Evolutionary conservation across 1,140 invertebrate species (phyloP).

Genomic region (Euglossa dilemma): DNA sequence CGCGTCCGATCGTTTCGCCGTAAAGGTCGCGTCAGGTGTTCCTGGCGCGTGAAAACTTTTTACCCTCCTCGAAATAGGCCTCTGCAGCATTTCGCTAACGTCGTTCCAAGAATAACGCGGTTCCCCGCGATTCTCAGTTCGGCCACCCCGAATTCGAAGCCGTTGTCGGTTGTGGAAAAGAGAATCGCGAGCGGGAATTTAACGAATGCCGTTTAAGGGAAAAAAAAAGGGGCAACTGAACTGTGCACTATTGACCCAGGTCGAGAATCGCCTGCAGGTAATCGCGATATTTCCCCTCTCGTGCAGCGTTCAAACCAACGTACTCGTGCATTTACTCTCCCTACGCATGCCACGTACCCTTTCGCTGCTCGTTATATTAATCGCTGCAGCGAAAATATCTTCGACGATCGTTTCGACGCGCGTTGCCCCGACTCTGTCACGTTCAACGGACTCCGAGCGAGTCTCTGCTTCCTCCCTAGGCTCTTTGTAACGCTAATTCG

Average conservation of each 20-base stretch:
- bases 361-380: conserved; percentile 1
- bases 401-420: background rate
- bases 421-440: background rate
- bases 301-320: conserved; percentile 12
- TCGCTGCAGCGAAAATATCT: background rate
- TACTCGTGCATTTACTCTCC: conserved; percentile 19
- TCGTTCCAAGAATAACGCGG: background rate
- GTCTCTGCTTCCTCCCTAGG: no score
- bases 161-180: background rate
- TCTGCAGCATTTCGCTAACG: no score
- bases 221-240: conserved; percentile 46
- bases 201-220: conserved; percentile 26
- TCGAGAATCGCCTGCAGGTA: conserved; percentile 69
- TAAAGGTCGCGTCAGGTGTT: background rate
- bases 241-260: conserved; percentile 64
- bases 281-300: conserved; percentile 56
- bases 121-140: background rate
- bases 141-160: no score
- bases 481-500: no score
- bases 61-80: no score
- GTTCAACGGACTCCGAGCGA: no score
- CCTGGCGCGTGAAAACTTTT: no score
- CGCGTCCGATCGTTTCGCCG: no score
- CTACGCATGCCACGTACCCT: conserved; percentile 25
- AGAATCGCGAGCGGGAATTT: conserved; percentile 14